Evolutionary conservation across 2,888 invertebrate genomes (phyloP).

Genomic region (Pseudococcus longispinus): DNA sequence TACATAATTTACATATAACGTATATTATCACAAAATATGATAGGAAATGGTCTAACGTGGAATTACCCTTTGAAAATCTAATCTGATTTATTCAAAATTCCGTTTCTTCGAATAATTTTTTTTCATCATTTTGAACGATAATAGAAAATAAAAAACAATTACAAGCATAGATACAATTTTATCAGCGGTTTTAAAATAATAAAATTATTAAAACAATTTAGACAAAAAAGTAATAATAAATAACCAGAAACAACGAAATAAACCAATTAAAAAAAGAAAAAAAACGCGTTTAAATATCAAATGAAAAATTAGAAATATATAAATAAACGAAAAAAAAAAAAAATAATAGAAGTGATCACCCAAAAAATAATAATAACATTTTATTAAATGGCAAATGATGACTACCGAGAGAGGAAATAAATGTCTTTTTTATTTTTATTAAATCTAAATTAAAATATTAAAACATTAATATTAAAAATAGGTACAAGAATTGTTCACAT

Average conservation of each 20-base stretch:
- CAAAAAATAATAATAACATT: slow-evolving; percentile 49
- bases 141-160: slow-evolving; percentile 42
- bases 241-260: slow-evolving; percentile 55
- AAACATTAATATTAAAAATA: slow-evolving; percentile 53
- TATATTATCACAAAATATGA: slow-evolving; percentile 56
- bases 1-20: slow-evolving; percentile 55
- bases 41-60: slow-evolving; percentile 56
- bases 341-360: slow-evolving; percentile 53
- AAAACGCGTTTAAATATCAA: slow-evolving; percentile 54
- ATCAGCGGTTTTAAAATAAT: slow-evolving; percentile 43
- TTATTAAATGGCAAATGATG: slow-evolving; percentile 52
- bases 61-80: slow-evolving; percentile 54
- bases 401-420: slow-evolving; percentile 52
- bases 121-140: slow-evolving; percentile 37
- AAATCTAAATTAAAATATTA: slow-evolving; percentile 43
- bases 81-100: slow-evolving; percentile 34
- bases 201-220: slow-evolving; percentile 47
- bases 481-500: slow-evolving; percentile 56
- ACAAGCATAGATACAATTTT: slow-evolving; percentile 47
- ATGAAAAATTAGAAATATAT: slow-evolving; percentile 50
- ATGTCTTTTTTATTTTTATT: slow-evolving; percentile 52
- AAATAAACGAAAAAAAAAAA: slow-evolving; percentile 46
- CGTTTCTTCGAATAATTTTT: slow-evolving; percentile 37
- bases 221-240: slow-evolving; percentile 47
- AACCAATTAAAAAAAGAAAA: slow-evolving; percentile 48